A percentile compares a stretch with the other conserved stretches of the same genome.
Conservation (phyloP, 2,113 vertebrate genomes). For the Vulpes ferrilata region DNA sequence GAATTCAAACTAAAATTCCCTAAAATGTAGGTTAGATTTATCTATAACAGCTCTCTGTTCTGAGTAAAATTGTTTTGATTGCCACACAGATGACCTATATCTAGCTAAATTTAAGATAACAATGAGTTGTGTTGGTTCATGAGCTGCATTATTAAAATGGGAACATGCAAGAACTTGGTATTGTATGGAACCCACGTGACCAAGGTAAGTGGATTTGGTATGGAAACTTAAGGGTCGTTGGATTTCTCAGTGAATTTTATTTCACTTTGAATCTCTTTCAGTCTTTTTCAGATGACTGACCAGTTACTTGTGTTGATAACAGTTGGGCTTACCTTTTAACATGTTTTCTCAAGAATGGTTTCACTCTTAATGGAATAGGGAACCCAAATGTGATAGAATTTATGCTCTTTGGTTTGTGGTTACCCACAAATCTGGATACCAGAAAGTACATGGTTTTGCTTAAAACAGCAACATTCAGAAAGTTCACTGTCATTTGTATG, state of each 20-base stretch:
- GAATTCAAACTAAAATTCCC: neutral
- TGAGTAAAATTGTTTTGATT: neutral
- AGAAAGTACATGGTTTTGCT: neutral
- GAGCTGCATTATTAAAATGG: neutral
- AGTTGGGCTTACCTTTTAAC: neutral
- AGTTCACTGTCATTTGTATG: neutral
- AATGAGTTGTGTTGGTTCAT: neutral
- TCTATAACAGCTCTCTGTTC: neutral
- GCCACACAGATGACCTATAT: neutral
- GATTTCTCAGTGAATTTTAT: constrained; percentile 31
- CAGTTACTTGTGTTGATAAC: constrained; percentile 20
- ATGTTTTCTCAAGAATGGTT: neutral
- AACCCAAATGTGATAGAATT: neutral
- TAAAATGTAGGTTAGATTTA: neutral
- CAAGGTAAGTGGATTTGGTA: neutral
- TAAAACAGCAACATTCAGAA: constrained; percentile 23
- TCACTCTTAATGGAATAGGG: neutral
- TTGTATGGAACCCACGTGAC: neutral
- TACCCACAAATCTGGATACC: neutral
- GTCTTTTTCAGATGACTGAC: neutral
- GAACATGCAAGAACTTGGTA: neutral
- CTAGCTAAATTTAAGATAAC: neutral
- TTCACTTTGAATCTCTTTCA: neutral
- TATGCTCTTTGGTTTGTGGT: neutral
- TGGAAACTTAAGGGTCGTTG: neutral